Base-by-base conservation (phyloP, 1,140 invertebrate genomes). In the Dryas iulia region DNA sequence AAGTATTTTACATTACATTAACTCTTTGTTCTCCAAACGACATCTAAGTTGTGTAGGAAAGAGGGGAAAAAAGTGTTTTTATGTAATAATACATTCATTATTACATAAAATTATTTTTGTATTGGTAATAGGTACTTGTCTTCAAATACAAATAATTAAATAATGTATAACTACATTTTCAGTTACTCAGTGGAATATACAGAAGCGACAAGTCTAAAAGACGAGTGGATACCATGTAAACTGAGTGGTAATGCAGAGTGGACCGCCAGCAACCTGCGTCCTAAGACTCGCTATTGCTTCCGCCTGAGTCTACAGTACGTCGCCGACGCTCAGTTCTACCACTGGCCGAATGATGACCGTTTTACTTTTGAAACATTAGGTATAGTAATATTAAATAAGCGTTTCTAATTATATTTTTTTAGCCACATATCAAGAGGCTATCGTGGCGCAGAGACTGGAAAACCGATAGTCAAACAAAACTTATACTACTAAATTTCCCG, bases 361-460 rank as follows among this genome's bases (percentile, higher is more conserved):
- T 97, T 96, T 78, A 93, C 93, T 2, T 97, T 95, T 83, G 94
- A 95, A 90, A 98, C 97, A 5, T 79, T 95, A 30, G 95, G 95
- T 96, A 93, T 14, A 21, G n/a, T 47, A n/a, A n/a, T 21, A 6
- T 39, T 18, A 39, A 14, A 18, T 39, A 39, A 39, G n/a, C 7
- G n/a, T 6, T 28, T 8, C 7, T 18, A 0, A 0, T 39, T 39
- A 7, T 18, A 6, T 39, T 39, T 39, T 39, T 14, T 39, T 18
- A 14, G n/a, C 35, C 14, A 39, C n/a, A n/a, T n/a, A n/a, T n/a
- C n/a, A n/a, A n/a, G n/a, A n/a, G n/a, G n/a, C n/a, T n/a, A n/a
- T n/a, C n/a, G n/a, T n/a, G n/a, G n/a, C n/a, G n/a, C n/a, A n/a
- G n/a, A n/a, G n/a, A n/a, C n/a, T n/a, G n/a, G n/a, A n/a, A n/a